Base-by-base conservation (phyloP, 2,113 vertebrate species). In the Perognathus longimembris region DNA sequence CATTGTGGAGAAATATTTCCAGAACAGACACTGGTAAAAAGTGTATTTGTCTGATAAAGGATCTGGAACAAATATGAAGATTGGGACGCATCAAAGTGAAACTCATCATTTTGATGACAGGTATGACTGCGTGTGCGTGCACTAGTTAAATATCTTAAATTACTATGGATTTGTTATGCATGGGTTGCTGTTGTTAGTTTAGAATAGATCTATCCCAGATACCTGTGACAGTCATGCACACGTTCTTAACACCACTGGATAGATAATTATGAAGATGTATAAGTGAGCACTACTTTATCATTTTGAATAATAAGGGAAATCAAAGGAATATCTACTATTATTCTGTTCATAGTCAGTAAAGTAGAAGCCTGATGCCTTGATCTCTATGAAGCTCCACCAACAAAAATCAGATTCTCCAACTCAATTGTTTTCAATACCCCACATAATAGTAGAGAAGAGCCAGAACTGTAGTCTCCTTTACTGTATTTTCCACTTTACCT, bases 21-120 rank as follows among this genome's bases (percentile, higher is more conserved):
- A 88, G 86, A 96, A 92, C 70, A 95, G 90, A 88, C 26, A 85
- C 0, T 1, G 42, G 83, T 95, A 94, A 85, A 85, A 77, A 84
- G 61, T 67, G n/a, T 63, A 22, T 84, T 76, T 91, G 32, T 50
- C 73, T 93, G 89, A 82, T 82, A 91, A 95, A 82, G n/a, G 54
- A 91, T 50, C 84, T 94, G 75, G 80, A 93, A 95, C 76, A 94
- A 96, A 97, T 94, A 30, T 57, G 89, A 95, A 93, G 90, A 93
- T 70, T 87, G 90, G 91, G 89, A 89, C 94, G 87, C 69, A 93
- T 93, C 89, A 82, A 74, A 78, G 81, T 78, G 66, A 95, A 93
- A 85, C 63, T 93, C 76, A 61, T 95, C 76, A 78, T 88, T 90
- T 89, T 9, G 0, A 40, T 7, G n/a, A 70, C 86, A 92, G 79